Evolutionary conservation across 2,888 invertebrate genomes (phyloP).

Genomic region (Bellardia pandia): DNA sequence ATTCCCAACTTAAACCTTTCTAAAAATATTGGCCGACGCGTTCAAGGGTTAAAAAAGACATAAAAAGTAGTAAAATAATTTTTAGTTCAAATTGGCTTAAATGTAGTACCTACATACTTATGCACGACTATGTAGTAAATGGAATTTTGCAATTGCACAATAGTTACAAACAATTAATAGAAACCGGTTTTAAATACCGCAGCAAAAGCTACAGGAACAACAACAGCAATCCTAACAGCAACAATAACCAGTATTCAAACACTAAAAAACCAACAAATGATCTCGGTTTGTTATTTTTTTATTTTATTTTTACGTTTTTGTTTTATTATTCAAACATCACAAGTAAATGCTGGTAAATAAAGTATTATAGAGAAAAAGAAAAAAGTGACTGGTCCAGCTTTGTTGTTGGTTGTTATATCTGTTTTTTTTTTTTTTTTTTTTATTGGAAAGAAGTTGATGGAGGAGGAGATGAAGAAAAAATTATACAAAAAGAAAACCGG

Average conservation of each 20-base stretch:
- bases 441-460: background rate
- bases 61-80: background rate
- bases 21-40: background rate
- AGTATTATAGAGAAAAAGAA: slow-evolving; percentile 7
- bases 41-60: slow-evolving; percentile 22
- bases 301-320: slow-evolving; percentile 6
- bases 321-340: slow-evolving; percentile 48
- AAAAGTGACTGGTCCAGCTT: slow-evolving; percentile 51
- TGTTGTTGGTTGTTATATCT: background rate
- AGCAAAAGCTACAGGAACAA: slow-evolving; percentile 42
- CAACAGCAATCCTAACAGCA: slow-evolving; percentile 18
- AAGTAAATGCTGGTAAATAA: slow-evolving; percentile 50
- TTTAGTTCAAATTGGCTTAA: background rate
- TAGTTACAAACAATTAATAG: slow-evolving; percentile 63
- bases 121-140: slow-evolving; percentile 4
- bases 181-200: slow-evolving; percentile 63
- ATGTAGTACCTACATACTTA: background rate
- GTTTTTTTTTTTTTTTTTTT: slow-evolving; percentile 5
- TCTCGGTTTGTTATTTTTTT: slow-evolving; percentile 33
- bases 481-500: slow-evolving; percentile 57
- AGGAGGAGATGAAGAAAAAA: slow-evolving; percentile 15
- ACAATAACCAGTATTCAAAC: slow-evolving; percentile 59
- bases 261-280: slow-evolving; percentile 52
- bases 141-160: slow-evolving; percentile 68
- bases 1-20: too few species aligned